Evolutionary conservation across 2,888 invertebrate species (phyloP), one percentile per base, ranked within the genome.

Genomic region (Dusona sp.): DNA sequence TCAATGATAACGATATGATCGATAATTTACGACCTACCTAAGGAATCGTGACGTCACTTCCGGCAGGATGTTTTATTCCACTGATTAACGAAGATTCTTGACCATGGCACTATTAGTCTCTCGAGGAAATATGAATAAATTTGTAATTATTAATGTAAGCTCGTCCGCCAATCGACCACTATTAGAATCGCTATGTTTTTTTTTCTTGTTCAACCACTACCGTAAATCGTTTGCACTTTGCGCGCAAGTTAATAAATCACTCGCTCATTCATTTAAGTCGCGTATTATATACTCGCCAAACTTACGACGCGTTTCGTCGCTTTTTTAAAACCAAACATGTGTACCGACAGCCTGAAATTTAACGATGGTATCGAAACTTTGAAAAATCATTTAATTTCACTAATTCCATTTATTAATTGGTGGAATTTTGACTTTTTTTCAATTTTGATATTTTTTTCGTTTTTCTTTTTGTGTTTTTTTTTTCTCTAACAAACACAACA

Each of bases 91-190:
- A 45, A 36, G 78, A 51, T 73, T 67, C 57, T 68, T 67, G 72
- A 72, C 70, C 75, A n/a, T 64, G 81, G n/a, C 77, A 85, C 84
- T 65, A 72, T 85, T 78, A 33, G 4, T 42, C 29, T 42, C 29
- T 36, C 81, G 45, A 38, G 65, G 67, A 85, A 45, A 78, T 48
- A 48, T 25, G 13, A 9, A 74, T 42, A 22, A 72, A 72, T 8
- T n/a, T 19, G n/a, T 33, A 70, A 70, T 38, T 22, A 77, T 64
- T 13, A 16, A 19, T 25, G 19, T n/a, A 22, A 29, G 2, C 22
- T 22, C 73, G 22, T 38, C 48, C 33, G 8, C 29, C 25, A 2
- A 75, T 33, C 48, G 22, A 13, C 45, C 36, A 77, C 3, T 25
- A 38, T 77, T 25, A 67, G 2, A 51, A 67, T 29, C 36, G 25